These are phyloP conservation scores for Seira ritae DNA, from an alignment of 2,888 invertebrate species.

Conservation along the genomic window DNA sequence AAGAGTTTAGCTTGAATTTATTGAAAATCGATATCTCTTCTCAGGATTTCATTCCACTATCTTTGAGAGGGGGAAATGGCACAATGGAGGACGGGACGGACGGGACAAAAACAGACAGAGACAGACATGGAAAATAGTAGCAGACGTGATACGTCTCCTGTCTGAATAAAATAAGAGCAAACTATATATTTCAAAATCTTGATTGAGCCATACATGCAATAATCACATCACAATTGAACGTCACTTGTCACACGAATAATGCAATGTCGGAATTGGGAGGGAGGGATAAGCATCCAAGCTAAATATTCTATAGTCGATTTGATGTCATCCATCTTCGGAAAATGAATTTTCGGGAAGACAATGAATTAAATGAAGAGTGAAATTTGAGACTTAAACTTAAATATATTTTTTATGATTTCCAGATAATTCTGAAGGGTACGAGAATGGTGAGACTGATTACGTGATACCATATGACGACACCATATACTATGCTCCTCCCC, in stretches of 20 bases:
- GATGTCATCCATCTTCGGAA: background rate
- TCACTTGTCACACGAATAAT: constrained; percentile 3
- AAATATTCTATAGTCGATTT: background rate
- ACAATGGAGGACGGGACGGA: background rate
- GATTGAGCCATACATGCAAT: constrained; percentile 1
- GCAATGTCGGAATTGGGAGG: background rate
- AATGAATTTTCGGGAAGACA: too few species aligned
- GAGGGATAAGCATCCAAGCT: too few species aligned
- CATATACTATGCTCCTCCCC: constrained; percentile 71
- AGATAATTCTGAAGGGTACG: constrained; percentile 74
- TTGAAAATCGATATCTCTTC: constrained; percentile 14
- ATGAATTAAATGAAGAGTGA: background rate
- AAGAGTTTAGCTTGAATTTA: constrained; percentile 9
- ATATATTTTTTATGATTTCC: constrained; percentile 50
- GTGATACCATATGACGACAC: constrained; percentile 72
- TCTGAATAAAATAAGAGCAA: too few species aligned
- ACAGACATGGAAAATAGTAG: background rate
- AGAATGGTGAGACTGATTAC: constrained; percentile 74
- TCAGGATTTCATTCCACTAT: background rate
- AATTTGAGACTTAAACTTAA: background rate
- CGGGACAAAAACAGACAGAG: background rate
- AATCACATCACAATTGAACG: background rate
- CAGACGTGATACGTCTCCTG: too few species aligned
- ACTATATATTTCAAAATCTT: background rate
- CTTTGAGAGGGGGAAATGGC: background rate